Evolutionary conservation across 2,797 vertebrate species (phyloP), one percentile per base, ranked within the genome.

Genomic region (Moxostoma hubbsi): DNA sequence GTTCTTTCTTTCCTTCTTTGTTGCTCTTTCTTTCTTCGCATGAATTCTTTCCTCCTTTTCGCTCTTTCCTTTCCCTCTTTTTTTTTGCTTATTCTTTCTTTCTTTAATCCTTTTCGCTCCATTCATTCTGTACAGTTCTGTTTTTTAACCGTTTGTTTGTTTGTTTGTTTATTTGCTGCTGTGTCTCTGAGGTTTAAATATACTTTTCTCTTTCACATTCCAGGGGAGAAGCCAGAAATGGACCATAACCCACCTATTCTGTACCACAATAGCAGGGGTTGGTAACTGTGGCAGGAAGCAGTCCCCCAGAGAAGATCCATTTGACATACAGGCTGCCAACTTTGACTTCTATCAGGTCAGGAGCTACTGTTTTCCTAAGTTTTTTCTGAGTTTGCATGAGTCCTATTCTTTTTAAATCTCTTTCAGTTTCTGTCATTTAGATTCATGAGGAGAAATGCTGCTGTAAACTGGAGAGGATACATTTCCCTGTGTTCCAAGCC

Each of bases 371-470:
- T 7, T 16, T 24, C 1, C 4, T 36, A 47, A 1, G 57, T 13
- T 46, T 24, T 24, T 49, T 36, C 36, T 6, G 10, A 16, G n/a
- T 46, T 43, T 69, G 46, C 64, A 55, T 24, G 36, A 59, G 15
- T 16, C 16, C 36, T 36, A 36, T 36, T 36, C 3, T 4, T 36
- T 81, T 18, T 66, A 13, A 16, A 51, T 51, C 24, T 36, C 0
- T 51, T 55, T 9, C 53, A 7, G 65, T 36, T 15, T 24, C 7
- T 57, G 7, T 51, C 16, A 58, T 10, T 0, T 66, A 99, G 98
- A 85, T 96, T 69, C 90, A 98, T 87, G 98, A 99, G 90, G 98
- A 99, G 88, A 99, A 99, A 87, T 99, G 97, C 82, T 99, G 98
- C 54, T 94, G 91, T 51, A 99, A 99, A 81, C 87, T 99, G 87